A percentile compares a stretch with the other conserved stretches of the same genome.
Evolutionary conservation across 2,113 vertebrate genomes (phyloP).

Genomic region (Jaculus jaculus): DNA sequence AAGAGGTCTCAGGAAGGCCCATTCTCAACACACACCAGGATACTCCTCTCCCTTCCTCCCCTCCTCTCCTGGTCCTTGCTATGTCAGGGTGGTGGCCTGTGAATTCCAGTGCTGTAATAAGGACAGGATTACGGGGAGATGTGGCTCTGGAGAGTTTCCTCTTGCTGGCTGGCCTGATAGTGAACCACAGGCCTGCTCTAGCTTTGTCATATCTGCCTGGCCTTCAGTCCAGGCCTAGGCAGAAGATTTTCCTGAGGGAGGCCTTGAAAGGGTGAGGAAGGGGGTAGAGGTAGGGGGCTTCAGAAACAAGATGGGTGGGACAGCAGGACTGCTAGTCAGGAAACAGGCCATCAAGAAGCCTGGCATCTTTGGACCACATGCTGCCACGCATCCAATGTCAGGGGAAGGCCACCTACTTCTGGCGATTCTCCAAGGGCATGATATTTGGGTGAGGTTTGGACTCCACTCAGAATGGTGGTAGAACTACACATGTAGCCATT

Average conservation of each 20-base stretch:
- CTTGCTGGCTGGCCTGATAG: background rate
- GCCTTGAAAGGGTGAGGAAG: background rate
- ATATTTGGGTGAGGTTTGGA: slow-evolving; percentile 38
- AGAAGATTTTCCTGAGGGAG: background rate
- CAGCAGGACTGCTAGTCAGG: background rate
- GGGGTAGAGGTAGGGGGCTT: background rate
- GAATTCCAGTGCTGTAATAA: slow-evolving; percentile 39
- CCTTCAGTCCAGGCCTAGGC: background rate
- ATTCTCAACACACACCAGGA: background rate
- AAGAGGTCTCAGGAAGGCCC: slow-evolving; percentile 8
- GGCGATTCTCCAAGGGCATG: background rate
- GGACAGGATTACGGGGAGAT: background rate
- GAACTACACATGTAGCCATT: background rate
- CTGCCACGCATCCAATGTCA: background rate
- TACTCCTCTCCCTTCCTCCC: background rate
- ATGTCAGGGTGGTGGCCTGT: background rate
- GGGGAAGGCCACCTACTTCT: background rate
- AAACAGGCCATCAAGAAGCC: background rate
- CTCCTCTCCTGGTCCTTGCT: background rate
- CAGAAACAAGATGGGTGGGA: background rate
- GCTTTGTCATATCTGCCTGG: background rate
- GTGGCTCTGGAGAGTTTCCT: background rate
- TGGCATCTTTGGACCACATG: background rate
- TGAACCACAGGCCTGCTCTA: background rate
- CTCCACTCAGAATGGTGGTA: background rate